These are phyloP conservation scores for Ctenodactylus gundi DNA, from an alignment of 2,113 vertebrate species.

Conservation along the genomic window DNA sequence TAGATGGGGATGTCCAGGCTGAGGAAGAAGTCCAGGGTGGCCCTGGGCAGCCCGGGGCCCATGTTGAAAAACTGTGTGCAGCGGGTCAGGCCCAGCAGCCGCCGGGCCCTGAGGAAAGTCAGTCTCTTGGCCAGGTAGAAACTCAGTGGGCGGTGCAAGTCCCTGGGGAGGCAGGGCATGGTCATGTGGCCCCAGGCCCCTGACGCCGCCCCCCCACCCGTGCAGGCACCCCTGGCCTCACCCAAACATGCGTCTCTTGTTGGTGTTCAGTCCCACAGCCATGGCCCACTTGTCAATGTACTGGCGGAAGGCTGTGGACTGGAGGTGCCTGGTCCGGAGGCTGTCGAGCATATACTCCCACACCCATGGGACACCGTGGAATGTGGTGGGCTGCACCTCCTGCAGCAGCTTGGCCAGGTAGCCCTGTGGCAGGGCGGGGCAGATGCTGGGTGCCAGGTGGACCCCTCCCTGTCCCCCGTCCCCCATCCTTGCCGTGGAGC, in stretches of 20 bases:
- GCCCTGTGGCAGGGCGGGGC: neutral
- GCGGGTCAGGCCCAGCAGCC: constrained; percentile 82
- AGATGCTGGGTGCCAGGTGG: neutral
- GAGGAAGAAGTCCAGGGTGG: constrained; percentile 88
- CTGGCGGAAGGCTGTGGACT: neutral
- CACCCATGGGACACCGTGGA: neutral
- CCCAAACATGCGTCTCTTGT: neutral
- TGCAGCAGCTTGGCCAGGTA: constrained; percentile 8
- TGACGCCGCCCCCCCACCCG: rapidly evolving
- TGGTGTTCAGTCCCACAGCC: neutral
- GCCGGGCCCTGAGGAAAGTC: constrained; percentile 84
- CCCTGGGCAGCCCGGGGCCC: constrained; percentile 84
- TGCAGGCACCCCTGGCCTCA: neutral
- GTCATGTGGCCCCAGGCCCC: neutral
- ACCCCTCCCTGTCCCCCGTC: neutral
- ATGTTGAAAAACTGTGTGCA: constrained; percentile 82
- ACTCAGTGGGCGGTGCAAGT: constrained; percentile 78
- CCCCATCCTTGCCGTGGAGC: neutral
- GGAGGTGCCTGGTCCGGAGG: neutral
- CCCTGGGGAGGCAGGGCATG: neutral
- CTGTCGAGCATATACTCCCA: constrained; percentile 25
- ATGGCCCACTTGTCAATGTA: constrained; percentile 9
- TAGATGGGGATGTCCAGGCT: constrained; percentile 84
- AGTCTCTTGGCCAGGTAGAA: constrained; percentile 85
- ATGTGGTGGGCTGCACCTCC: constrained; percentile 40